These are phyloP conservation scores for Timandra comae DNA, from an alignment of 2,888 invertebrate genomes.

Conservation along the genomic window DNA sequence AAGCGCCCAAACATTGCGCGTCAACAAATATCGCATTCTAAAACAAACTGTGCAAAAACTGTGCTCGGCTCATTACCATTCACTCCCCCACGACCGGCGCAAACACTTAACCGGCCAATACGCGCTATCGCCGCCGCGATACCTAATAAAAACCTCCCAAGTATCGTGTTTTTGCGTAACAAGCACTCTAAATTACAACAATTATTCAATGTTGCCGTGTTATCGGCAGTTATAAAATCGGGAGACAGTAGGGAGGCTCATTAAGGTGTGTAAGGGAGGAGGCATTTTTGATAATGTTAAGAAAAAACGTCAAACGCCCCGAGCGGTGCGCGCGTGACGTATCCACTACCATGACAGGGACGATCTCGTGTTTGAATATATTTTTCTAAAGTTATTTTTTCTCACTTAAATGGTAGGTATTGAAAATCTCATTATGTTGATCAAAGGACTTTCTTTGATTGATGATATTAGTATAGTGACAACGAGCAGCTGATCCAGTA, in stretches of 20 bases:
- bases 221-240: slow-evolving; percentile 71
- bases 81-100: slow-evolving; percentile 12
- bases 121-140: slow-evolving; percentile 42
- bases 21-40: no score
- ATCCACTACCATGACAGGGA: slow-evolving; percentile 4
- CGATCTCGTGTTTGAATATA: no score
- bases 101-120: slow-evolving; percentile 26
- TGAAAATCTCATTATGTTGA: no score
- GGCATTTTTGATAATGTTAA: slow-evolving; percentile 23
- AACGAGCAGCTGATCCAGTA: no score
- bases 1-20: no score
- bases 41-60: slow-evolving; percentile 3
- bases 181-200: slow-evolving; percentile 70
- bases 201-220: slow-evolving; percentile 70
- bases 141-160: slow-evolving; percentile 52
- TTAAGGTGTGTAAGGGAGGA: slow-evolving; percentile 39
- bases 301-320: slow-evolving; percentile 15
- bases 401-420: no score
- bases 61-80: slow-evolving; percentile 22
- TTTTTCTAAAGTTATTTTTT: no score
- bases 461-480: no score
- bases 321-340: slow-evolving; percentile 12
- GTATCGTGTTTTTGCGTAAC: slow-evolving; percentile 66
- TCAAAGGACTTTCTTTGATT: no score
- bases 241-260: slow-evolving; percentile 49